These are phyloP conservation scores for Minunthozetes semirufus DNA, from an alignment of 2,888 invertebrate species.

Conservation along the genomic window DNA sequence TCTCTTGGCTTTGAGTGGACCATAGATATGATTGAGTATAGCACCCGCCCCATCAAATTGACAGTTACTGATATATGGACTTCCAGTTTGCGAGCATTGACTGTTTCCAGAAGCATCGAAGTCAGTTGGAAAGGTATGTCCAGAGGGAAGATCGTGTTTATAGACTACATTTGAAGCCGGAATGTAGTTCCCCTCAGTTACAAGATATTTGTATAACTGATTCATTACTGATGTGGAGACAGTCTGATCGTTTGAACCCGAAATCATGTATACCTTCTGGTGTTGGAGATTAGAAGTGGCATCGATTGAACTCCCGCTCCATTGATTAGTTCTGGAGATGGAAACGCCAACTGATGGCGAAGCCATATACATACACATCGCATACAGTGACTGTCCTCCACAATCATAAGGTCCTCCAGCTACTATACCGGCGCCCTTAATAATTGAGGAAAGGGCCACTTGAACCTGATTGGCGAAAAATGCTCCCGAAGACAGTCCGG, in stretches of 20 bases:
- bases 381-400: constrained; percentile 2
- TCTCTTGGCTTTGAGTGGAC: not conserved
- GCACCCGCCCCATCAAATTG: constrained; percentile 29
- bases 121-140: constrained; percentile 31
- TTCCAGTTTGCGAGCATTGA: not conserved
- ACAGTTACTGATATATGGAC: constrained; percentile 32
- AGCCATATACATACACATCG: constrained; percentile 22
- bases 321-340: not conserved
- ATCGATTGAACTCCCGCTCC: constrained; percentile 12
- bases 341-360: not conserved
- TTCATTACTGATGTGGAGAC: constrained; percentile 16
- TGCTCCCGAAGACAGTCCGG: constrained; percentile 30
- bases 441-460: constrained; percentile 21
- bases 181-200: constrained; percentile 10
- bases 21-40: constrained; percentile 33
- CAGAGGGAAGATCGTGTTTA: constrained; percentile 7
- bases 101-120: constrained; percentile 21
- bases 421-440: constrained; percentile 33
- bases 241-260: constrained; percentile 19
- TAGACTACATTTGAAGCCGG: constrained; percentile 7
- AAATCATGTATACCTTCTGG: constrained; percentile 30
- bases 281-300: constrained; percentile 9
- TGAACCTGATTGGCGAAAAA: constrained; percentile 32
- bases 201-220: constrained; percentile 32
- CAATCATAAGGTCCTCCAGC: constrained; percentile 32